Conservation (phyloP, 2,888 invertebrate genomes). For the Macaria notata region DNA sequence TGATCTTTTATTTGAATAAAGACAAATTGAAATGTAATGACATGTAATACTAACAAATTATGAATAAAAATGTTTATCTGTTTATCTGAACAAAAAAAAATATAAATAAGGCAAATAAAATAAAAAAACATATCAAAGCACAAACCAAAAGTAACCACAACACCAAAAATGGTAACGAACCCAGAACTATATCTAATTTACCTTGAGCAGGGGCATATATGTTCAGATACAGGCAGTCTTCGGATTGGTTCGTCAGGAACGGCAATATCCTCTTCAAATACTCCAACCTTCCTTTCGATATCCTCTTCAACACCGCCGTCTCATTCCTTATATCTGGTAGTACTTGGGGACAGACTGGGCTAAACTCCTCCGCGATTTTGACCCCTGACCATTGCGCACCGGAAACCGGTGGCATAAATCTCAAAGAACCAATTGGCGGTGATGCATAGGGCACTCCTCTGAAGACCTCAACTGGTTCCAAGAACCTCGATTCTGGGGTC, state of each 20-base stretch:
- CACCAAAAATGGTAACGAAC: background rate
- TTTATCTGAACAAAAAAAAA: no score
- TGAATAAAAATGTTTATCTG: no score
- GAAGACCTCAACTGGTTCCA: constrained; percentile 96
- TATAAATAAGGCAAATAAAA: no score
- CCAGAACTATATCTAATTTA: constrained; percentile 69
- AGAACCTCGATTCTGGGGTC: constrained; percentile 89
- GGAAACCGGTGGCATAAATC: constrained; percentile 98
- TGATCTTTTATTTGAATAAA: no score
- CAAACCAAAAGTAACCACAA: no score
- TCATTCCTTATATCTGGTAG: constrained; percentile 93
- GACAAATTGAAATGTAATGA: no score
- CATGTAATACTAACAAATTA: no score
- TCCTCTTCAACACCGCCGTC: constrained; percentile 90
- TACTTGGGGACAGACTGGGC: constrained; percentile 96
- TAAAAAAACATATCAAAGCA: no score
- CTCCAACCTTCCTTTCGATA: constrained; percentile 94
- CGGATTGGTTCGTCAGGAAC: constrained; percentile 94
- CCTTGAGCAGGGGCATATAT: constrained; percentile 98
- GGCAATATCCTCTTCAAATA: constrained; percentile 94
- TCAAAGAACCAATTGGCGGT: constrained; percentile 92
- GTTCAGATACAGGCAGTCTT: constrained; percentile 98
- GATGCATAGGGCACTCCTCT: constrained; percentile 97
- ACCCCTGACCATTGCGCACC: constrained; percentile 96
- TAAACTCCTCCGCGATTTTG: constrained; percentile 92